phyloP scores from a whole-genome alignment of 2,797 vertebrate genomes.

The Pogonophryne albipinna region DNA sequence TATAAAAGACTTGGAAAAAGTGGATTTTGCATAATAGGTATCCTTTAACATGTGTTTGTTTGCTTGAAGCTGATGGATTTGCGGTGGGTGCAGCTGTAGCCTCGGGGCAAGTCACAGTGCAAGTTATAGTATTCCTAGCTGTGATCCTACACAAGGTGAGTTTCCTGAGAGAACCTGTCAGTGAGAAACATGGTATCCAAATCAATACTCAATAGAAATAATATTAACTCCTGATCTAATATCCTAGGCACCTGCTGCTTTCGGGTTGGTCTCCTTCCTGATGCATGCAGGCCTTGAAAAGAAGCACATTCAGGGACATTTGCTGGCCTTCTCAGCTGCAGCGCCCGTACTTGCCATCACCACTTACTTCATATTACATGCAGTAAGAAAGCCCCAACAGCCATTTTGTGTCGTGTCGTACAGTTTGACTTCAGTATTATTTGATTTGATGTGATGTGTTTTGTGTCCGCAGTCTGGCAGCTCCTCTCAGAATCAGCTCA shows the following conservation, averaged over 20 bases:
- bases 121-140: constrained; percentile 87
- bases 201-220: neutral
- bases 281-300: constrained; percentile 85
- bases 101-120: constrained; percentile 83
- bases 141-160: constrained; percentile 90
- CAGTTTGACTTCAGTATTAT: neutral
- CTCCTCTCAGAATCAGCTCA: constrained; percentile 73
- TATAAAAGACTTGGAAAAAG: too few species aligned
- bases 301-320: constrained; percentile 81
- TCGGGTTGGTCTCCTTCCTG: constrained; percentile 85
- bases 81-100: constrained; percentile 87
- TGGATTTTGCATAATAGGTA: too few species aligned
- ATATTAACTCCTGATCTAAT: neutral
- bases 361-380: constrained; percentile 81
- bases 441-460: constrained; percentile 20
- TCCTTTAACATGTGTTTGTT: constrained; percentile 7
- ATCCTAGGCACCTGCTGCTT: constrained; percentile 82
- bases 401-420: neutral
- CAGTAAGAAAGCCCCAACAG: constrained; percentile 49
- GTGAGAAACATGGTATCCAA: neutral
- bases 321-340: constrained; percentile 84
- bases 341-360: constrained; percentile 79
- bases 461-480: constrained; percentile 73
- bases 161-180: neutral
- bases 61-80: constrained; percentile 82